Percentiles rank a stretch among this genome's conserved stretches.
phyloP scores from a whole-genome alignment of 2,113 vertebrate genomes.

The Cinclus cinclus region DNA sequence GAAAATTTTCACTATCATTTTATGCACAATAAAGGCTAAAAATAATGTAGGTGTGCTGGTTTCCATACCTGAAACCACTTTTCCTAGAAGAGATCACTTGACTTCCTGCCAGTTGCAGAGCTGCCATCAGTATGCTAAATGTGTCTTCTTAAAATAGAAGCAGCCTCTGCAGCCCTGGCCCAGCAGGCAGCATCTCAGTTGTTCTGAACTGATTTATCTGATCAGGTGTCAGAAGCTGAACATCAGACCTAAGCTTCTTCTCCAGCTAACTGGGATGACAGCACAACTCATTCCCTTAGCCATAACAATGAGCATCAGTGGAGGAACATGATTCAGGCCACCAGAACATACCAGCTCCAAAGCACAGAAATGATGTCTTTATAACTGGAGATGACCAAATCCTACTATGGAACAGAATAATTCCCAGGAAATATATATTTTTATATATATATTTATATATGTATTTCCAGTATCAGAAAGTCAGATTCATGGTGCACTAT shows the following conservation, averaged over 20 bases:
- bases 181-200: background rate
- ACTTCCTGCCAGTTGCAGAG: background rate
- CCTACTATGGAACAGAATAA: background rate
- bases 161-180: background rate
- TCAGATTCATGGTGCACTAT: background rate
- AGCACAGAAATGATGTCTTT: background rate
- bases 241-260: background rate
- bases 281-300: background rate
- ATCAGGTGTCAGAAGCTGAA: constrained; percentile 15
- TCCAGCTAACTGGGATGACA: background rate
- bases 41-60: background rate
- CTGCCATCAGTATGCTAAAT: constrained; percentile 8
- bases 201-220: constrained; percentile 20
- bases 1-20: background rate
- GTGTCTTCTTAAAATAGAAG: constrained; percentile 34
- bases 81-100: background rate
- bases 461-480: background rate
- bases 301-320: background rate
- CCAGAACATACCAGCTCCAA: background rate
- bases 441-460: too few species aligned
- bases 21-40: background rate
- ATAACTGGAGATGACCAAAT: background rate
- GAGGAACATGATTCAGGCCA: background rate
- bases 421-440: background rate
- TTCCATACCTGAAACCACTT: background rate